Conservation (phyloP, 2,113 vertebrate species). For the Syngnathus scovelli region DNA sequence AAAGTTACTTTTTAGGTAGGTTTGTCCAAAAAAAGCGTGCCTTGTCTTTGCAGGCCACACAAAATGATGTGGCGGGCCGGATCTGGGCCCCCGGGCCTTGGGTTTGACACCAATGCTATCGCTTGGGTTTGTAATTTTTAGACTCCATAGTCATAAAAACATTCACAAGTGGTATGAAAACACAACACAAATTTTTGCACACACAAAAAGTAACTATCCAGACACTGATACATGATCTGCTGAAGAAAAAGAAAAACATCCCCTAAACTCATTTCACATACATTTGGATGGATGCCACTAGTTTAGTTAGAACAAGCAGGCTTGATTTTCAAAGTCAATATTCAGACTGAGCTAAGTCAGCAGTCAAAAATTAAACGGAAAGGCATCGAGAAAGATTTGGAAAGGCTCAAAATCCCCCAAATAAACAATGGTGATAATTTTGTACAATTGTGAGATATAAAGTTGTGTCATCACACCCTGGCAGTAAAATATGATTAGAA, state of each 20-base stretch:
- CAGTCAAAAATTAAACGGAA: slow-evolving; percentile 18
- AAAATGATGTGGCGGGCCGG: too few species aligned
- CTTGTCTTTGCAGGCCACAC: too few species aligned
- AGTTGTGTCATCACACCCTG: not conserved
- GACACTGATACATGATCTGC: slow-evolving; percentile 12
- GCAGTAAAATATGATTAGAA: not conserved
- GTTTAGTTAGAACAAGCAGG: not conserved
- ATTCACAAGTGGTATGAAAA: slow-evolving; percentile 6
- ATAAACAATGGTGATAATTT: slow-evolving; percentile 9
- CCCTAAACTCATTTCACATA: not conserved
- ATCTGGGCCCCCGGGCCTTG: too few species aligned
- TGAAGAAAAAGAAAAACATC: not conserved
- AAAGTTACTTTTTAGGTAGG: not conserved
- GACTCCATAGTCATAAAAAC: not conserved
- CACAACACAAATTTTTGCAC: slow-evolving; percentile 6
- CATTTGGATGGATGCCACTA: not conserved
- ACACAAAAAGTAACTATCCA: not conserved
- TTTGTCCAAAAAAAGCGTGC: not conserved
- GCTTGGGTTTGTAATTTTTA: not conserved
- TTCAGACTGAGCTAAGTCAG: slow-evolving; percentile 15
- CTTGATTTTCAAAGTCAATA: slow-evolving; percentile 34
- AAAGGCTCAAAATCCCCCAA: slow-evolving; percentile 12
- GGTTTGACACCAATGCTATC: not conserved
- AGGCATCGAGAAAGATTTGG: not conserved
- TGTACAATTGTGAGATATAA: not conserved